Percentiles rank a stretch among this genome's conserved stretches.
These are phyloP conservation scores for Rhynchotus rufescens DNA, from an alignment of 2,797 vertebrate species.

Conservation along the genomic window DNA sequence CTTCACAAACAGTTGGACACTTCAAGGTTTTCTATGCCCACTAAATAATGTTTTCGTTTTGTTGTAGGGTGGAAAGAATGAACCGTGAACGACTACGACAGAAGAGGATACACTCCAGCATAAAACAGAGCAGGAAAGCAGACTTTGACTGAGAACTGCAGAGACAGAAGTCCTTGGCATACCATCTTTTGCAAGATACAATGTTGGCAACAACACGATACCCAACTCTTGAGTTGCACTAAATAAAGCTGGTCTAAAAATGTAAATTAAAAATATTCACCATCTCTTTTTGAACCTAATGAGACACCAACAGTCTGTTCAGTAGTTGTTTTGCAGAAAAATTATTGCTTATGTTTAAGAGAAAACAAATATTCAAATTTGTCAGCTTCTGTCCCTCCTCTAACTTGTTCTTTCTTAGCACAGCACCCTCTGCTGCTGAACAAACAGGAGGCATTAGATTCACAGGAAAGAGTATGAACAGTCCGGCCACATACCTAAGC, in stretches of 20 bases:
- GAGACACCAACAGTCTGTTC: background rate
- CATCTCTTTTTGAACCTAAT: background rate
- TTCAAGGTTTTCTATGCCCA: background rate
- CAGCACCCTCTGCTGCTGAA: background rate
- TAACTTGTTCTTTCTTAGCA: background rate
- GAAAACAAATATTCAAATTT: background rate
- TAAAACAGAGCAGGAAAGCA: constrained; percentile 85
- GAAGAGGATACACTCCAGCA: constrained; percentile 86
- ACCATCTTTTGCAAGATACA: background rate
- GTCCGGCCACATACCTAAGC: background rate
- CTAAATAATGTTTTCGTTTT: background rate
- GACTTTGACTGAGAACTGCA: constrained; percentile 82
- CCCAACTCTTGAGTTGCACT: background rate
- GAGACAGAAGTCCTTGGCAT: background rate
- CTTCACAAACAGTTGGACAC: background rate
- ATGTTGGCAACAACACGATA: background rate
- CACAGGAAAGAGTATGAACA: background rate
- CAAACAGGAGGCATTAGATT: background rate
- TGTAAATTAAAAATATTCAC: constrained; percentile 37
- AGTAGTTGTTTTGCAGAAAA: background rate
- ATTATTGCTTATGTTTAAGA: background rate
- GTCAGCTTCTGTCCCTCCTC: background rate
- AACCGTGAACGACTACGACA: constrained; percentile 88
- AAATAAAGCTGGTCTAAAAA: background rate
- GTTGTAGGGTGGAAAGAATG: constrained; percentile 86